These are phyloP conservation scores for Taurulus bubalis DNA, from an alignment of 2,113 vertebrate species.

Conservation along the genomic window DNA sequence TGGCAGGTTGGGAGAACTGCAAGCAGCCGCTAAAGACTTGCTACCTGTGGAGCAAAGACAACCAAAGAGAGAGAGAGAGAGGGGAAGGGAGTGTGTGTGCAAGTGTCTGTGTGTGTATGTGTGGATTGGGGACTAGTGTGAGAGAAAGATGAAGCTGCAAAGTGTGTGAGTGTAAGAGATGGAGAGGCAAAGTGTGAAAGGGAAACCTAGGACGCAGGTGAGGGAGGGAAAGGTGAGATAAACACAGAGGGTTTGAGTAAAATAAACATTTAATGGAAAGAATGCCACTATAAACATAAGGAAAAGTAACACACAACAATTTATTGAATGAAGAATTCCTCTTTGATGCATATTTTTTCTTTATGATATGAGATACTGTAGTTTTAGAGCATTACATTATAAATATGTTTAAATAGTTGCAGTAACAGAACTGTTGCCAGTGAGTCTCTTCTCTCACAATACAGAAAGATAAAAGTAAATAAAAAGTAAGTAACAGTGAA, in stretches of 20 bases:
- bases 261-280: slow-evolving; percentile 11
- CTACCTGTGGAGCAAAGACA: slow-evolving; percentile 85
- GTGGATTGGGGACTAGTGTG: slow-evolving; percentile 24
- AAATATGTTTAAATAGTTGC: background rate
- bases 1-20: slow-evolving; percentile 81
- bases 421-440: background rate
- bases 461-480: background rate
- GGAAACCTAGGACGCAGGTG: slow-evolving; percentile 40
- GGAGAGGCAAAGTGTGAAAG: slow-evolving; percentile 31
- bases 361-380: background rate
- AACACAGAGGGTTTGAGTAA: slow-evolving; percentile 7
- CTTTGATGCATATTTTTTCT: background rate
- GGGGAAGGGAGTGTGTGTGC: background rate
- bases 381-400: background rate
- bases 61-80: slow-evolving; percentile 56
- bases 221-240: slow-evolving; percentile 22
- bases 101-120: slow-evolving; percentile 8
- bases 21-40: slow-evolving; percentile 81
- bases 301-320: background rate
- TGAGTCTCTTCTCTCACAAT: background rate
- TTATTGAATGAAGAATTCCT: background rate
- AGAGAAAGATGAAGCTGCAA: slow-evolving; percentile 50
- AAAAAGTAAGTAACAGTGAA: slow-evolving; percentile 19
- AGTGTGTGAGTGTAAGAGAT: slow-evolving; percentile 38
- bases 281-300: background rate